Conservation (phyloP, 2,113 vertebrate genomes). For the Gadus chalcogrammus region DNA sequence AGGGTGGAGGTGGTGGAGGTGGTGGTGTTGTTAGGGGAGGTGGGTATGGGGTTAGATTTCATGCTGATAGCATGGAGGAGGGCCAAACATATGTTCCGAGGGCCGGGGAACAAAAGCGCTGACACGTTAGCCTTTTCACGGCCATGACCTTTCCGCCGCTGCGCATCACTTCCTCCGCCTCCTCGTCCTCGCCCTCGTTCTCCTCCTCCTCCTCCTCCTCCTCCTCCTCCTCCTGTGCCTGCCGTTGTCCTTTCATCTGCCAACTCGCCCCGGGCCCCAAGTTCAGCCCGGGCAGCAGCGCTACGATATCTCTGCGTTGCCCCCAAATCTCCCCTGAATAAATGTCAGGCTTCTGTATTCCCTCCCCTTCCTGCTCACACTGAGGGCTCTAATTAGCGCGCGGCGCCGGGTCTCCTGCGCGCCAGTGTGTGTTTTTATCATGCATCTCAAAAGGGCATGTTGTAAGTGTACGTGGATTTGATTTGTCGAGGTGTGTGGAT, state of each 20-base stretch:
- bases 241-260: conserved; percentile 89
- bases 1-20: too few relatives aligned
- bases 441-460: conserved; percentile 15
- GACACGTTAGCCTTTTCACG: conserved; percentile 83
- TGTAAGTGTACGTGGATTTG: conserved; percentile 9
- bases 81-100: conserved; percentile 76
- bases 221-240: conserved; percentile 61
- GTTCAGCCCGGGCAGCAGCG: conserved; percentile 78
- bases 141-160: conserved; percentile 88
- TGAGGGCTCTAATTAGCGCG: conserved; percentile 91
- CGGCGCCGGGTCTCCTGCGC: conserved; percentile 42
- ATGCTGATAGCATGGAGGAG: conserved; percentile 71
- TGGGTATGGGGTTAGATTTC: conserved; percentile 69
- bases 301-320: conserved; percentile 88
- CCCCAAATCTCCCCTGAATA: conserved; percentile 97
- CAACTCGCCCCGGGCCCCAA: conserved; percentile 75
- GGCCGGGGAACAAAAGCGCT: conserved; percentile 74
- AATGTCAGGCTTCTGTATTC: conserved; percentile 96
- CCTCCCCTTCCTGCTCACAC: conserved; percentile 72
- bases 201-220: too few relatives aligned
- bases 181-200: too few relatives aligned
- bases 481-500: too few relatives aligned
- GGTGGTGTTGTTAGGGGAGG: not conserved
- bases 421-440: conserved; percentile 30
- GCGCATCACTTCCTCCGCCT: too few relatives aligned